phyloP scores from a whole-genome alignment of 2,113 vertebrate genomes.

The Phalacrocorax brasilianus region DNA sequence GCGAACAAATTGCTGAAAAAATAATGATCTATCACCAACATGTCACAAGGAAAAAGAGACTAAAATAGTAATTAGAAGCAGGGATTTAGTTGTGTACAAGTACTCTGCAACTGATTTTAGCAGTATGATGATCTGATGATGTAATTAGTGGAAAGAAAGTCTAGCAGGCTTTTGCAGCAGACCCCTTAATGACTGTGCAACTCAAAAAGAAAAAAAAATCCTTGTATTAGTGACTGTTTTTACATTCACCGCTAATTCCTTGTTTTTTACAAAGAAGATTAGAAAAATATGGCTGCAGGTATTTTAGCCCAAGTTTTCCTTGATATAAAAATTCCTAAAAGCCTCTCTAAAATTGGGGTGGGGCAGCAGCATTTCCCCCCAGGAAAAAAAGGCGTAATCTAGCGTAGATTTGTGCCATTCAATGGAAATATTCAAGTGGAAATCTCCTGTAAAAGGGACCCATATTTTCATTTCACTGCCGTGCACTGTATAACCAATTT shows the following conservation, averaged over 20 bases:
- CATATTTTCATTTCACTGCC: neutral
- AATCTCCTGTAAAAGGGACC: neutral
- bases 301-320: neutral
- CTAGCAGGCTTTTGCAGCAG: constrained; percentile 79
- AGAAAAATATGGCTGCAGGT: neutral
- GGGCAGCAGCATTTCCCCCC: neutral
- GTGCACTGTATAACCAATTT: neutral
- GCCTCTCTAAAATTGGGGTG: neutral
- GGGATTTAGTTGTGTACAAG: constrained; percentile 87
- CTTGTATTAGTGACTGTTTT: constrained; percentile 3
- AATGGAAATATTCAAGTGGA: neutral
- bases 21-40: constrained; percentile 99
- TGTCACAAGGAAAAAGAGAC: constrained; percentile 92
- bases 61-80: constrained; percentile 99
- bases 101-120: constrained; percentile 83
- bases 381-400: rapidly evolving
- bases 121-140: constrained; percentile 88
- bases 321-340: neutral
- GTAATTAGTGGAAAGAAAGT: constrained; percentile 89
- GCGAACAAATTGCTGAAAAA: constrained; percentile 99
- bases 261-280: neutral
- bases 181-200: constrained; percentile 82
- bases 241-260: neutral
- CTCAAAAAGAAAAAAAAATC: constrained; percentile 21
- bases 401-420: neutral